Conservation (phyloP, 2,113 vertebrate genomes). For the Furnarius figulus region DNA sequence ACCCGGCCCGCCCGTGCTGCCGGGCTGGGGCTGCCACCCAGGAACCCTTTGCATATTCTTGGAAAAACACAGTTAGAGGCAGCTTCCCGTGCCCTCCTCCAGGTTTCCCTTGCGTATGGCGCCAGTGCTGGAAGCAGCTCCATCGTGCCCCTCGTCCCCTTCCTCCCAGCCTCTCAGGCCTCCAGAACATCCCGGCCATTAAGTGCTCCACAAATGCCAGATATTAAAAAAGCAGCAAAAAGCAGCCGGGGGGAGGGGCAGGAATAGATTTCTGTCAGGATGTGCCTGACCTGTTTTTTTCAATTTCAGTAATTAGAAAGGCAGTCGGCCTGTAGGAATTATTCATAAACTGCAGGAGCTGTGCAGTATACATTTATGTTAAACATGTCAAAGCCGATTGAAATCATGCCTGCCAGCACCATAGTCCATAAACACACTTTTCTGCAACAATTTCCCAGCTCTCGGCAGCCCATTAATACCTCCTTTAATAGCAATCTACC, state of each 20-base stretch:
- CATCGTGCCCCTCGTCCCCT: accelerated
- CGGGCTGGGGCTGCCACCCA: not conserved
- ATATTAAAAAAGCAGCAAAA: not conserved
- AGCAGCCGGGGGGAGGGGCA: slow-evolving; percentile 8
- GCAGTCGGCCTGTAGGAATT: slow-evolving; percentile 76
- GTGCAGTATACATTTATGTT: slow-evolving; percentile 83
- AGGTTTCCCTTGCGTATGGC: not conserved
- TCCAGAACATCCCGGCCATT: not conserved
- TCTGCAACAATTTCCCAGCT: slow-evolving; percentile 67
- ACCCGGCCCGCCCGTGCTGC: accelerated
- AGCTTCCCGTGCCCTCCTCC: not conserved
- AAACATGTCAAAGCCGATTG: slow-evolving; percentile 85
- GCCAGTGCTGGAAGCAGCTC: not conserved
- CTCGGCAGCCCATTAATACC: slow-evolving; percentile 79
- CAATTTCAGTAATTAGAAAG: slow-evolving; percentile 80
- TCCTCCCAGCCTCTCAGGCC: not conserved
- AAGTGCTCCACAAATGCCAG: not conserved
- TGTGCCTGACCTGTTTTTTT: slow-evolving; percentile 79
- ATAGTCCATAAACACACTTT: slow-evolving; percentile 71
- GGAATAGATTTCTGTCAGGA: slow-evolving; percentile 74
- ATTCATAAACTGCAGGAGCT: slow-evolving; percentile 80
- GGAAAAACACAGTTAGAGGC: not conserved
- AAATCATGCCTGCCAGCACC: slow-evolving; percentile 79
- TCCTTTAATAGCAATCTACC: slow-evolving; percentile 78
- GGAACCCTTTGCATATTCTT: not conserved